Evolutionary conservation across 2,113 vertebrate species (phyloP), one percentile per base, ranked within the genome.

Genomic region (Monopterus albus): DNA sequence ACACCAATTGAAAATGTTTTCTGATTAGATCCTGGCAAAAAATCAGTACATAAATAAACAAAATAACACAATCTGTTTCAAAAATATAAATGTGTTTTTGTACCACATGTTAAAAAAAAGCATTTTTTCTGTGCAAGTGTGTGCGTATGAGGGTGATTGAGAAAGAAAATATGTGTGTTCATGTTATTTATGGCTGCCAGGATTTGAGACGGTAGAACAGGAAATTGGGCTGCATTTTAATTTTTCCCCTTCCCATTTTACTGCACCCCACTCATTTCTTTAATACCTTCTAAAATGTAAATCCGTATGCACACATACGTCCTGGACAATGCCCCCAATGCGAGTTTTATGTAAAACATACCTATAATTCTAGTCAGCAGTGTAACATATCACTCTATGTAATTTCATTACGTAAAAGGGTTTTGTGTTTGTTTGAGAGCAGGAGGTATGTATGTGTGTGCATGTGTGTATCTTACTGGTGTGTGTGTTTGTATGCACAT

Each of bases 271-370:
- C 82, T 92, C 88, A 91, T 94, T 94, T 93, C 94, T 93, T 92
- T 95, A 96, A 91, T 95, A 95, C 90, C 89, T 88, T 86, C 87
- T 87, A 88, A 93, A 92, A 95, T 92, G 92, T 92, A 93, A 94
- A 93, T 92, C 84, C 52, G 56, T 86, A 87, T 90, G 91, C 92
- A 91, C 88, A 87, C 82, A 83, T 82, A 90, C 92, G 84, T 85
- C 79, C 83, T 26, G 67, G 84, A 81, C 92, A 93, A 61, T 75
- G 40, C 78, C 51, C 59, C 62, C 77, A 36, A 92, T 91, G 92
- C 86, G 94, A 94, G 87, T 92, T 94, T 89, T 95, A 91, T 92
- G 93, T 93, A 94, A 95, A 93, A 92, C 62, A 65, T 69, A 65
- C 75, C 89, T 84, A 86, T 84, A 93, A 93, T 92, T 93, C 91